Evolutionary conservation across 2,113 vertebrate species (phyloP).

Genomic region (Desmodus rotundus): DNA sequence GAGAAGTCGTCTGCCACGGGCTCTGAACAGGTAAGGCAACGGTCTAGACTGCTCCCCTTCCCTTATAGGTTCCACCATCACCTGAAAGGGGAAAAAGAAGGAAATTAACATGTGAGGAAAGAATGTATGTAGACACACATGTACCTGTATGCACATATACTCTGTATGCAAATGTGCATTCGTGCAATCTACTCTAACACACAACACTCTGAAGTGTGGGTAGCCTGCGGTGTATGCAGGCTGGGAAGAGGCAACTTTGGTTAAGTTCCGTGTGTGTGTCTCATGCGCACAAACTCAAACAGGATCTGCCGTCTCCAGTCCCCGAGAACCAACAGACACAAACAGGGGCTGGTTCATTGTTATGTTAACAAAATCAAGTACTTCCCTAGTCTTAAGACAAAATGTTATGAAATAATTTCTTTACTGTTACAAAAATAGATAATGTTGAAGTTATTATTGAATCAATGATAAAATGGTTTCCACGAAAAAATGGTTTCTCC

Average conservation of each 20-base stretch:
- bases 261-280: neutral
- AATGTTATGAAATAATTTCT: no score
- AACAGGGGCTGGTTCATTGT: neutral
- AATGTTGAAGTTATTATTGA: no score
- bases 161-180: neutral
- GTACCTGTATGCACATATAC: neutral
- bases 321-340: neutral
- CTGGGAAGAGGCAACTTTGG: fast-evolving
- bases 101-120: neutral
- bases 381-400: neutral
- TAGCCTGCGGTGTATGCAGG: neutral
- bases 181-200: neutral
- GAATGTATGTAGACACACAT: neutral
- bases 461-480: no score
- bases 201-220: neutral
- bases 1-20: neutral
- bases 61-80: neutral
- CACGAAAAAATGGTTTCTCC: neutral
- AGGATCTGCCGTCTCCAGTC: neutral
- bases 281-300: neutral
- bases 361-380: neutral
- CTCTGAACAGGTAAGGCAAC: neutral
- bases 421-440: no score
- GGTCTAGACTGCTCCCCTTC: neutral
- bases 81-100: neutral